phyloP scores from a whole-genome alignment of 2,888 invertebrate genomes.

The Polymixis flavicincta region DNA sequence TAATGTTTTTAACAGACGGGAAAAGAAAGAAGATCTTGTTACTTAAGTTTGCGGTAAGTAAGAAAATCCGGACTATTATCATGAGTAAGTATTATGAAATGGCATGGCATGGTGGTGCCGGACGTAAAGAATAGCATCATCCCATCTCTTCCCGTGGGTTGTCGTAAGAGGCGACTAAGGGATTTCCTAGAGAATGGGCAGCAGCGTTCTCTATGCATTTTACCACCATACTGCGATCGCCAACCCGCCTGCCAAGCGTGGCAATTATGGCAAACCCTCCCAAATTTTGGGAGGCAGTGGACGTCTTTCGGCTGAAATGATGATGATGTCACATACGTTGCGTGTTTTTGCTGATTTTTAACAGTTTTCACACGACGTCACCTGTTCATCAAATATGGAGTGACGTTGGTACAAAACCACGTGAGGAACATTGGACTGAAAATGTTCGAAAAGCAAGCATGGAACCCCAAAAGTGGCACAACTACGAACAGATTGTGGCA shows the following conservation, averaged over 20 bases:
- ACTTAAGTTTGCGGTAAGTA: neutral
- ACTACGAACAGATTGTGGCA: neutral
- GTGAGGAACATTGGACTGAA: no score
- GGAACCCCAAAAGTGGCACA: neutral
- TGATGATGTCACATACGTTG: neutral
- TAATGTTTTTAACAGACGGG: neutral
- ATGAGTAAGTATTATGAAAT: neutral
- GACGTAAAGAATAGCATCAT: no score
- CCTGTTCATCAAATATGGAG: neutral
- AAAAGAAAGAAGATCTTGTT: neutral
- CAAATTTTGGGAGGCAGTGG: no score
- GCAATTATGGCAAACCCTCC: no score
- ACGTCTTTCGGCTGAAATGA: no score
- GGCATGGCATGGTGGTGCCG: no score
- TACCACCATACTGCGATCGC: no score
- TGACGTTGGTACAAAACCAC: neutral
- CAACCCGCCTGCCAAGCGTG: no score
- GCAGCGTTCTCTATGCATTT: no score
- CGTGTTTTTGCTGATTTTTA: constrained; percentile 13
- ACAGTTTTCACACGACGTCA: constrained; percentile 3
- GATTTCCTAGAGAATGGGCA: no score
- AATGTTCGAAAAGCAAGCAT: neutral
- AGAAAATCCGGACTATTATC: neutral
- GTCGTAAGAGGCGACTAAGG: no score
- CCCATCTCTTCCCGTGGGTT: no score